Evolutionary conservation across 2,888 invertebrate genomes (phyloP), one percentile per base, ranked within the genome.

Genomic region (Acrobasis consociella): DNA sequence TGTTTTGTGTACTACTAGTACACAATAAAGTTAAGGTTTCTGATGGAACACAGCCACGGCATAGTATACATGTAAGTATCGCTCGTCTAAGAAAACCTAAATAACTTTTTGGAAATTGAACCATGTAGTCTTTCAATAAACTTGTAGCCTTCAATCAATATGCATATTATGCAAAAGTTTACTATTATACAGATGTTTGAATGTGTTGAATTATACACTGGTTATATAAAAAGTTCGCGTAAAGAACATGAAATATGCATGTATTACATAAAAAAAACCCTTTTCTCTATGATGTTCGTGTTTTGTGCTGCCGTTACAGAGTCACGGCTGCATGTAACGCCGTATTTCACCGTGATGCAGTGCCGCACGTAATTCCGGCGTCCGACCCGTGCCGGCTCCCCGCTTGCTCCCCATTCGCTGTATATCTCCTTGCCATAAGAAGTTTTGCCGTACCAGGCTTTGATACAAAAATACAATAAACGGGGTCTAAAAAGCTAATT

Each of bases 271-370:
- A 22, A 22, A 22, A 22, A 22, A 22, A n/a, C n/a, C 52, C 15
- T 37, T 22, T 50, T 31, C 22, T 31, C 10, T 31, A 2, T 10
- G n/a, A 31, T 37, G 31, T 5, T 31, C 7, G 31, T 31, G 8
- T 31, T 31, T 31, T 31, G 31, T 31, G 31, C 31, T 31, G 8
- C 31, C 31, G 31, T 31, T 7, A 31, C 31, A 39, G 55, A 55
- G 16, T 55, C 55, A 39, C 39, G 55, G 39, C 38, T 9, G 8
- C 16, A 10, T 9, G 55, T 53, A n/a, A 38, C 62, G 58, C 65
- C 58, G 58, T 58, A 64, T 52, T 67, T 60, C 60, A 56, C 49
- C 17, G 37, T 49, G 55, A 37, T 17, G 55, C 55, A 55, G 15
- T 39, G 55, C 39, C 38, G 16, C 39, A 15, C 38, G 38, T 55